Evolutionary conservation across 2,797 vertebrate genomes (phyloP), one percentile per base, ranked within the genome.

Genomic region (Phalanger gymnotis): DNA sequence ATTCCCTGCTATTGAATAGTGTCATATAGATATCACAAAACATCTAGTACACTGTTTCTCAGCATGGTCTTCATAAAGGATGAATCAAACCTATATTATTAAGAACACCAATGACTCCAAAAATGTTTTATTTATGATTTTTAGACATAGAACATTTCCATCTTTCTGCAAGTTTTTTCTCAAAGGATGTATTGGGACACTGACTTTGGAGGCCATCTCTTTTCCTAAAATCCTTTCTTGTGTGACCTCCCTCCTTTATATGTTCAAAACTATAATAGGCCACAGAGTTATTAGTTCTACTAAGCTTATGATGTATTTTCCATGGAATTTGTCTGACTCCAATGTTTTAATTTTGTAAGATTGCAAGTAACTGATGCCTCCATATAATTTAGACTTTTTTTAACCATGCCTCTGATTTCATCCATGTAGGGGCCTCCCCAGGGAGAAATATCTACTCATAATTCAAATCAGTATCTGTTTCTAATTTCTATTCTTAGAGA

Each of bases 51-150:
- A 12, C 11, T 53, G 31, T 25, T 53, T 93, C 53, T 34, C 90
- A 91, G 51, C 34, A 27, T 91, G 40, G 10, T 54, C 12, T 53
- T 58, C 53, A 55, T 95, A n/a, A 52, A 57, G 27, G 34, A 57
- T 81, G 28, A 91, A 51, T 92, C 28, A 81, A 51, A 31, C 47
- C 10, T 81, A 91, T 47, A 61, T 52, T 54, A 58, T 31, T 25
- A 58, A 53, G 28, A 81, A 54, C 40, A 91, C 14, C 81, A 91
- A 57, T 58, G 52, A 91, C 19, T 93, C 13, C 0, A 58, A 51
- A 81, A 94, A 30, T 54, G 87, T 92, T 92, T 53, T 54, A 61
- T 54, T 34, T 95, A 12, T 90, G 91, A 55, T 73, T 66, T 27
- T 16, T 56, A 55, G 40, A 28, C n/a, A 90, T 34, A 2, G 11